These are phyloP conservation scores for Carposina sasakii DNA, from an alignment of 1,140 invertebrate species.

Conservation along the genomic window DNA sequence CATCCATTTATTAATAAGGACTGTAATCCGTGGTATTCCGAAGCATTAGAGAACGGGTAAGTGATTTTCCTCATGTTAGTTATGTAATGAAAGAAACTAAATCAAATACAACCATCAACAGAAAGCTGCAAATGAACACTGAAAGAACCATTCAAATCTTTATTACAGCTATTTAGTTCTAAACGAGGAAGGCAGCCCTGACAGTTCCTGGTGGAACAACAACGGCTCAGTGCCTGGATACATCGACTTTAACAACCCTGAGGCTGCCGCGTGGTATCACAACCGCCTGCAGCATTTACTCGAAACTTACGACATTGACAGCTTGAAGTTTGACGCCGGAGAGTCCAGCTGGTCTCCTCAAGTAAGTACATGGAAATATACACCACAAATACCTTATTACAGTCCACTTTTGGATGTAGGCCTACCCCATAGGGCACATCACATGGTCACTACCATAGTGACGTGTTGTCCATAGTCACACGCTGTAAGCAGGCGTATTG, in stretches of 20 bases:
- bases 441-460: too few species aligned
- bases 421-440: too few species aligned
- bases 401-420: too few species aligned
- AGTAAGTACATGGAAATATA: too few species aligned
- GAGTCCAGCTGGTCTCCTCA: constrained; percentile 76
- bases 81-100: too few species aligned
- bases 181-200: constrained; percentile 74
- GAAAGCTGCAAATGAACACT: too few species aligned
- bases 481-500: too few species aligned
- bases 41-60: constrained; percentile 55
- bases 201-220: constrained; percentile 87
- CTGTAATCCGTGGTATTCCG: constrained; percentile 74
- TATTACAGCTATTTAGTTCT: constrained; percentile 76
- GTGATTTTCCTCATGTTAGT: too few species aligned
- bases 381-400: too few species aligned
- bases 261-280: constrained; percentile 81
- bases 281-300: constrained; percentile 73
- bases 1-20: constrained; percentile 88
- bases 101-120: too few species aligned
- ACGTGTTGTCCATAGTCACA: too few species aligned
- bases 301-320: constrained; percentile 78
- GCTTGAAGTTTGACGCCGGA: constrained; percentile 93
- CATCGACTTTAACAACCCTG: constrained; percentile 83
- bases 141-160: too few species aligned
- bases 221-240: constrained; percentile 64